These are phyloP conservation scores for Pseudochaenichthys georgianus DNA, from an alignment of 2,797 vertebrate species.

Conservation along the genomic window DNA sequence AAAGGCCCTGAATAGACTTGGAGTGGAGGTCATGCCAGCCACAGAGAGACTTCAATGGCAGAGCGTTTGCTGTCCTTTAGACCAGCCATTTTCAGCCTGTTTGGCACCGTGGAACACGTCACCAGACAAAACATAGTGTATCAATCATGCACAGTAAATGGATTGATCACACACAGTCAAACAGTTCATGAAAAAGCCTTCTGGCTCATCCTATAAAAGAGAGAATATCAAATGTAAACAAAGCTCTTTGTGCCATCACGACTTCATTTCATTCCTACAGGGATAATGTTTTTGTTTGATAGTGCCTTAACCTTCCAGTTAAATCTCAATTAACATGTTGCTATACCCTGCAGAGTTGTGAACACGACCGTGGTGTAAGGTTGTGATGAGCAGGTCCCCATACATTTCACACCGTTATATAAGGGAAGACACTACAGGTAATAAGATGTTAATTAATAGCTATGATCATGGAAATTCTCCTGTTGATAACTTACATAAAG, in stretches of 20 bases:
- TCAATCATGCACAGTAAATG: slow-evolving; percentile 68
- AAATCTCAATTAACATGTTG: slow-evolving; percentile 21
- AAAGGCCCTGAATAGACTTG: slow-evolving; percentile 73
- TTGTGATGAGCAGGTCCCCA: neutral
- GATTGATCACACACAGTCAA: slow-evolving; percentile 63
- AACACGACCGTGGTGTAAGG: slow-evolving; percentile 10
- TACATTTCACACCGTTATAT: neutral
- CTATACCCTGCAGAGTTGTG: slow-evolving; percentile 10
- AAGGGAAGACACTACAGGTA: neutral
- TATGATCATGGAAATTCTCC: no score
- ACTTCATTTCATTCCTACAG: slow-evolving; percentile 22
- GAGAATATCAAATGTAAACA: slow-evolving; percentile 52
- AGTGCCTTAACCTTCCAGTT: slow-evolving; percentile 12
- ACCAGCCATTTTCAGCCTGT: slow-evolving; percentile 55
- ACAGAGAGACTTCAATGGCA: slow-evolving; percentile 57
- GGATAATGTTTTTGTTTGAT: slow-evolving; percentile 11
- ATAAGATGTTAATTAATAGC: no score
- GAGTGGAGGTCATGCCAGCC: slow-evolving; percentile 80
- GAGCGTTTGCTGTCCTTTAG: slow-evolving; percentile 63
- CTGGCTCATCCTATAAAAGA: slow-evolving; percentile 46
- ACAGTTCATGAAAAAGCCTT: slow-evolving; percentile 40
- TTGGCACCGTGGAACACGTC: slow-evolving; percentile 53
- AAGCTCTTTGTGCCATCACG: slow-evolving; percentile 22
- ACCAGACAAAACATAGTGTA: slow-evolving; percentile 69
- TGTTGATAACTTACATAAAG: no score